Evolutionary conservation across 2,888 invertebrate species (phyloP).

Genomic region (Phyllotreta striolata): DNA sequence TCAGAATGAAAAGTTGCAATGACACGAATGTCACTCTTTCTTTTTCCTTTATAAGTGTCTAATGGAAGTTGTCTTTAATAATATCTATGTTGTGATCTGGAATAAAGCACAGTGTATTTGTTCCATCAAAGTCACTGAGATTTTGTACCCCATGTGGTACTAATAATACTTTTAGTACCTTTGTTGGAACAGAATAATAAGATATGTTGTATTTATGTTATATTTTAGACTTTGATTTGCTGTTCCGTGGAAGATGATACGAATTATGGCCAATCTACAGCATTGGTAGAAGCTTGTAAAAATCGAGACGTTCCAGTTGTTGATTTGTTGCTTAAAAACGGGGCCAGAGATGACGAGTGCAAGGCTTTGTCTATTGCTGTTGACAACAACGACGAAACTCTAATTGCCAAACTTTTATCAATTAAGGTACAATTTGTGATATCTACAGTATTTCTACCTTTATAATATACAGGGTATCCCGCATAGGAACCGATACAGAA

Average conservation of each 20-base stretch:
- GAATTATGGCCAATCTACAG: slow-evolving; percentile 63
- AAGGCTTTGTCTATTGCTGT: slow-evolving; percentile 82
- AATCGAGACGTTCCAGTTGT: slow-evolving; percentile 74
- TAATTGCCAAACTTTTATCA: slow-evolving; percentile 83
- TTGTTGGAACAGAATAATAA: neutral
- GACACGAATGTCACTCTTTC: too few relatives aligned
- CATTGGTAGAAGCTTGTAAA: slow-evolving; percentile 75
- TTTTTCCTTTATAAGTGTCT: too few relatives aligned
- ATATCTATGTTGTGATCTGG: too few relatives aligned
- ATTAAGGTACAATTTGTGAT: slow-evolving; percentile 67
- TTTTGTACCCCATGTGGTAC: neutral
- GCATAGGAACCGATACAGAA: too few relatives aligned
- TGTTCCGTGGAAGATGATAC: slow-evolving; percentile 63
- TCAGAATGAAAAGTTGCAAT: too few relatives aligned
- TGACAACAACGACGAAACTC: slow-evolving; percentile 74
- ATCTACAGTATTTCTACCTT: neutral
- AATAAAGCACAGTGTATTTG: too few relatives aligned
- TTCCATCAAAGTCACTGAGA: too few relatives aligned
- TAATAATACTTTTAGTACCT: neutral
- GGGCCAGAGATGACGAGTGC: slow-evolving; percentile 88
- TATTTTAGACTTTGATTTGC: slow-evolving; percentile 53
- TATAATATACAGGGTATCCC: too few relatives aligned
- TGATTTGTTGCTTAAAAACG: slow-evolving; percentile 79
- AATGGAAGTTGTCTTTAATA: too few relatives aligned
- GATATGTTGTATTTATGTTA: slow-evolving; percentile 3